Conservation (phyloP, 1,140 invertebrate species). For the Leguminivora glycinivorella region DNA sequence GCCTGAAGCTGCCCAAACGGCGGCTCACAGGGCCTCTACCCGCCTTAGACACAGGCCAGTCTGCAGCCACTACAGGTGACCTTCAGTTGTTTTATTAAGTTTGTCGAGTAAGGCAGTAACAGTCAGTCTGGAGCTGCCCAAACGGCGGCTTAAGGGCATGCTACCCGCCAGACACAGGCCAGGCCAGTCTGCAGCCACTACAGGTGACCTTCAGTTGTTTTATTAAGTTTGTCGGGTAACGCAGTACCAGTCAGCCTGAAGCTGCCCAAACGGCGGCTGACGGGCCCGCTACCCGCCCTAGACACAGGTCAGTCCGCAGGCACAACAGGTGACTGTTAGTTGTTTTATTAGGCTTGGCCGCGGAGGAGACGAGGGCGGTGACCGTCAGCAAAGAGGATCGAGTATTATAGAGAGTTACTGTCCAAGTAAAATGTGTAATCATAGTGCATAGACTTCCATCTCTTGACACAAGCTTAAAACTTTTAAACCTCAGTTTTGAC, state of each 20-base stretch:
- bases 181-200: conserved; percentile 50
- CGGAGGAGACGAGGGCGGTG: too few species aligned
- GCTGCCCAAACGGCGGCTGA: conserved; percentile 81
- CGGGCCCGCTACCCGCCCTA: conserved; percentile 68
- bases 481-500: too few species aligned
- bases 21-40: conserved; percentile 77
- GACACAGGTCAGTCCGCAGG: conserved; percentile 78
- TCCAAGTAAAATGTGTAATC: too few species aligned
- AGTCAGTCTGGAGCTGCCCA: conserved; percentile 83
- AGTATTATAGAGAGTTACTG: too few species aligned
- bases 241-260: conserved; percentile 83
- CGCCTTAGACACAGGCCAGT: conserved; percentile 77
- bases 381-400: too few species aligned
- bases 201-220: not conserved
- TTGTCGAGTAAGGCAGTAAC: conserved; percentile 80
- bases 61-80: conserved; percentile 37
- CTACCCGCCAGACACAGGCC: conserved; percentile 76
- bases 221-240: conserved; percentile 52
- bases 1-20: conserved; percentile 82
- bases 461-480: too few species aligned
- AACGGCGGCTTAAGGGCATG: conserved; percentile 79
- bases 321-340: not conserved
- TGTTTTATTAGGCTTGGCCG: too few species aligned
- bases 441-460: too few species aligned
- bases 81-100: too few species aligned